Conservation (phyloP, 2,797 vertebrate species). For the Danio albolineatus region DNA sequence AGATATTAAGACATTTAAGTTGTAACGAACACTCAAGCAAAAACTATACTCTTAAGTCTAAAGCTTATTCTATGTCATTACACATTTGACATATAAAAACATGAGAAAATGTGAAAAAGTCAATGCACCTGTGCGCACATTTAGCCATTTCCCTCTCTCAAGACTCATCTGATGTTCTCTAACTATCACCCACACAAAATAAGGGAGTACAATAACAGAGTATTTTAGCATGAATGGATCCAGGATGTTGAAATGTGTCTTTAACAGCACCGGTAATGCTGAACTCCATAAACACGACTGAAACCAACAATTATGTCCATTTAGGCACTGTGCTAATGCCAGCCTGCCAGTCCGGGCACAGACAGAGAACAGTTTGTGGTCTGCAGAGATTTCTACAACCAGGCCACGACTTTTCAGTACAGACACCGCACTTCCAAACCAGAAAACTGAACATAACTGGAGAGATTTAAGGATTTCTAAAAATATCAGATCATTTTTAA, state of each 20-base stretch:
- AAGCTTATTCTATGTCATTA: background rate
- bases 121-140: background rate
- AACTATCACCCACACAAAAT: conserved; percentile 32
- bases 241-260: conserved; percentile 9
- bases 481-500: background rate
- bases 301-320: conserved; percentile 14
- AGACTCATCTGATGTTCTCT: conserved; percentile 14
- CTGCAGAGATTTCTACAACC: background rate
- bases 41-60: background rate
- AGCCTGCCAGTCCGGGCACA: conserved; percentile 23
- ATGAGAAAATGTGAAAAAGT: too few relatives aligned
- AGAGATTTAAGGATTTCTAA: conserved; percentile 2
- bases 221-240: conserved; percentile 22
- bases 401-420: conserved; percentile 13
- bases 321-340: conserved; percentile 15
- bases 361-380: conserved; percentile 17
- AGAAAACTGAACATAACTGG: background rate
- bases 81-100: too few relatives aligned
- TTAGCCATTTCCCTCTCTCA: conserved; percentile 1
- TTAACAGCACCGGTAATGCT: conserved; percentile 6
- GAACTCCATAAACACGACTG: conserved; percentile 2
- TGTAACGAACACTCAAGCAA: too few relatives aligned
- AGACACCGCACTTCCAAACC: background rate
- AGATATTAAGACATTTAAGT: too few relatives aligned
- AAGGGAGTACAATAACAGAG: background rate